Evolutionary conservation across 1,140 invertebrate species (phyloP), one percentile per base, ranked within the genome.

Genomic region (Macrocentrus cingulum): DNA sequence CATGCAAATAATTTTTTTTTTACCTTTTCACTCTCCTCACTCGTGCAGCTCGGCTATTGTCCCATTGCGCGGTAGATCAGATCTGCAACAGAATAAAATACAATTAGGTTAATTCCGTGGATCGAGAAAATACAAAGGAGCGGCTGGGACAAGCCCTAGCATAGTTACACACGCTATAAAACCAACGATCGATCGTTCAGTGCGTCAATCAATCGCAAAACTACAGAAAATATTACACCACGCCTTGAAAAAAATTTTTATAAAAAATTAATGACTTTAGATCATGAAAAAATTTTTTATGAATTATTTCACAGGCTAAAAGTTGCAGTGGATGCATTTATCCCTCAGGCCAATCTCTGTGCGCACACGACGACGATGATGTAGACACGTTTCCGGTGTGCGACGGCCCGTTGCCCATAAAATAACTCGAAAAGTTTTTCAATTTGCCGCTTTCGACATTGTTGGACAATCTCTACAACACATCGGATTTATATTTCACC

Each of bases 401-500:
- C 45, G 45, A 49, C 32, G 22, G 15, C 46, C 7, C 16, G 22
- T 42, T 45, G 3, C 25, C 37, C 45, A 39, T 44, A 51, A 45
- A 56, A 56, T 56, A 51, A 61, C 50, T 56, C 59, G 50, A 45
- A 56, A 61, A 61, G 46, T 61, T 61, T 61, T 61, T 52, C 59
- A 61, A 61, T 56, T 61, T 56, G 22, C 29, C 39, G 39, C 32
- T 56, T 37, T 39, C 29, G 32, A 15, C 34, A 25, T 48, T 37
- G 46, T 49, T 8, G 39, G 7, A 32, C 44, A 56, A 25, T 37
- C 32, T 22, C 19, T 22, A n/a, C n/a, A n/a, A n/a, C n/a, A n/a
- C n/a, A n/a, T n/a, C n/a, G n/a, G n/a, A n/a, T n/a, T n/a, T n/a
- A n/a, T n/a, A n/a, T n/a, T n/a, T n/a, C n/a, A n/a, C n/a, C n/a